Percentiles rank a stretch among this genome's conserved stretches.
These are phyloP conservation scores for Suncus etruscus DNA, from an alignment of 2,113 vertebrate species.

Conservation along the genomic window DNA sequence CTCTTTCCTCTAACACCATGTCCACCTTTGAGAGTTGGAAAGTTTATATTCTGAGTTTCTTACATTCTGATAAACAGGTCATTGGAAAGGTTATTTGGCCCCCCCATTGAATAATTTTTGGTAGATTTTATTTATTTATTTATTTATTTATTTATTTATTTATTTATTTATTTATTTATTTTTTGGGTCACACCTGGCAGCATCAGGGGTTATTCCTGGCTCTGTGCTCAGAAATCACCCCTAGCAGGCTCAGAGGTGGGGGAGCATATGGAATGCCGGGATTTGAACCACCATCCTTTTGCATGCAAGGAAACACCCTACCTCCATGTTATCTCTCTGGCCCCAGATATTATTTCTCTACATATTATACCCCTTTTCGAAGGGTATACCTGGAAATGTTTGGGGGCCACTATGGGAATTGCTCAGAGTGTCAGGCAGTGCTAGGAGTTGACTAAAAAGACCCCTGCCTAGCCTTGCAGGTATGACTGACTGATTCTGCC, in stretches of 20 bases:
- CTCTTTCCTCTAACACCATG: neutral
- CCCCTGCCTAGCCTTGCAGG: neutral
- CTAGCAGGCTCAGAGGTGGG: too few relatives aligned
- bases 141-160: too few relatives aligned
- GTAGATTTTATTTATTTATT: neutral
- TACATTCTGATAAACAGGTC: slow-evolving; percentile 19
- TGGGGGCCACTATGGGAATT: neutral
- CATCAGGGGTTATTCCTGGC: too few relatives aligned
- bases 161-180: neutral
- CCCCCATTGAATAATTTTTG: neutral
- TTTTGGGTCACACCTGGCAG: too few relatives aligned
- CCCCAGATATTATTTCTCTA: too few relatives aligned
- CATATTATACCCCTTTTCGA: neutral
- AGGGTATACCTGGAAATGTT: neutral
- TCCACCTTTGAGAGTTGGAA: neutral
- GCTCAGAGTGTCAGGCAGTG: too few relatives aligned
- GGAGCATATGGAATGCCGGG: too few relatives aligned
- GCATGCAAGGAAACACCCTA: too few relatives aligned
- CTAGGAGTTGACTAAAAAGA: neutral
- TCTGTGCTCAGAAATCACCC: too few relatives aligned
- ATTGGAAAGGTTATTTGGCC: neutral
- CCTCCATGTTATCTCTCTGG: too few relatives aligned
- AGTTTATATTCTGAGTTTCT: neutral
- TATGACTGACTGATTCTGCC: neutral
- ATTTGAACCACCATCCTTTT: too few relatives aligned